A percentile compares a stretch with the other conserved stretches of the same genome.
These are phyloP conservation scores for Habropoda laboriosa DNA, from an alignment of 1,140 invertebrate species.

Conservation along the genomic window DNA sequence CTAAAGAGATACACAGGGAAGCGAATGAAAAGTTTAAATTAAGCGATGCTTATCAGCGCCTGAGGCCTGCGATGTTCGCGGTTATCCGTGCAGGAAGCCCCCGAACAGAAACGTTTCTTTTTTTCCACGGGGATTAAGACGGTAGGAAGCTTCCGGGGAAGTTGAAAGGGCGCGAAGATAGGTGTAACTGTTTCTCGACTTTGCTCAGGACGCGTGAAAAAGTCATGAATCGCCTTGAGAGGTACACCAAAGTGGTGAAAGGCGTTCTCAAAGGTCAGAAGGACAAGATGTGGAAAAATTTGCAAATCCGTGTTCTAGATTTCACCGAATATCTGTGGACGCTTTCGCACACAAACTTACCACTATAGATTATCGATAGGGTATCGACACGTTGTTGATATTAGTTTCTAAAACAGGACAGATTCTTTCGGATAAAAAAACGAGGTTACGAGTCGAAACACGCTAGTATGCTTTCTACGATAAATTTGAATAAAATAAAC, in stretches of 20 bases:
- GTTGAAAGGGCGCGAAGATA: background rate
- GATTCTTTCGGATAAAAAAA: too few species aligned
- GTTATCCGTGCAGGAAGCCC: background rate
- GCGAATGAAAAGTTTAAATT: constrained; percentile 40
- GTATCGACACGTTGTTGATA: too few species aligned
- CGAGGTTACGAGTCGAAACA: too few species aligned
- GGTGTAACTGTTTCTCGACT: background rate
- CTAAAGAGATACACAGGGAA: constrained; percentile 28
- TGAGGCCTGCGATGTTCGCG: background rate
- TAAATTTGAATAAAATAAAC: too few species aligned
- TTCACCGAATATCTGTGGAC: background rate
- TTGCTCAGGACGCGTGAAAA: background rate
- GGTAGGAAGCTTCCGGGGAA: background rate
- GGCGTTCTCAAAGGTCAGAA: background rate
- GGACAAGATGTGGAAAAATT: constrained; percentile 7
- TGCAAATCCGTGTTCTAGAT: constrained; percentile 1
- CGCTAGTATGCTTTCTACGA: too few species aligned
- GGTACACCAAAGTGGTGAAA: background rate
- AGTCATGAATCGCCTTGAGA: background rate
- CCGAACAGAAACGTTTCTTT: background rate
- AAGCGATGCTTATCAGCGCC: constrained; percentile 24
- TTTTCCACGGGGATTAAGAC: background rate
- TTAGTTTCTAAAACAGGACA: too few species aligned
- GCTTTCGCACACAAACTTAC: background rate
- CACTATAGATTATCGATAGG: too few species aligned